Percentiles rank a stretch among this genome's conserved stretches.
phyloP scores from a whole-genome alignment of 1,140 invertebrate genomes.

The Oreohelix idahoensis region DNA sequence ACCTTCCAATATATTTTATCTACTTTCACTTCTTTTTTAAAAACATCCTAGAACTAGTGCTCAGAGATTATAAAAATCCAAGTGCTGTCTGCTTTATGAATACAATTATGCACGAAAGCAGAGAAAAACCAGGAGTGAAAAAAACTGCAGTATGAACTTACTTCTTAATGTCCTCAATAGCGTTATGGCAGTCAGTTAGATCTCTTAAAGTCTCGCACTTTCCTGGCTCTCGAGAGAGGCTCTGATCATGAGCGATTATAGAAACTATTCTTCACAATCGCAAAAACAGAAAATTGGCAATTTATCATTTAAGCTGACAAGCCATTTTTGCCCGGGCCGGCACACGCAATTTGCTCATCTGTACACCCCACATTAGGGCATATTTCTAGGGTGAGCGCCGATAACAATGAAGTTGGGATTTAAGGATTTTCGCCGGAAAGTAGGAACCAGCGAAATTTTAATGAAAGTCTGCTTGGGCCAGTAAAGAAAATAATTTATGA shows the following conservation, averaged over 20 bases:
- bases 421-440: constrained; percentile 7
- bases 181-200: background rate
- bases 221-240: constrained; percentile 15
- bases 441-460: constrained; percentile 16
- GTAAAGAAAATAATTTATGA: no score
- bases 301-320: constrained; percentile 35
- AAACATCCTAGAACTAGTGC: no score
- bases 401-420: constrained; percentile 32
- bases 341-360: constrained; percentile 29
- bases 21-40: no score
- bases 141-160: background rate
- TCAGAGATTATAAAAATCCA: no score
- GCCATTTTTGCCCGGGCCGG: background rate
- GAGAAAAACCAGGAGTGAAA: no score
- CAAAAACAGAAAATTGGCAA: constrained; percentile 34
- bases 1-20: no score
- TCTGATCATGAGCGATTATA: constrained; percentile 29
- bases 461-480: no score
- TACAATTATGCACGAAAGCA: no score
- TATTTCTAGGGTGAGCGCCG: background rate
- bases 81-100: no score
- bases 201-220: constrained; percentile 10
- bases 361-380: background rate
- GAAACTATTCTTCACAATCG: constrained; percentile 26
- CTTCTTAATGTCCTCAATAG: background rate